Percentiles rank a stretch among this genome's conserved stretches.
Conservation (phyloP, 2,113 vertebrate species). For the Ptilonorhynchus violaceus region DNA sequence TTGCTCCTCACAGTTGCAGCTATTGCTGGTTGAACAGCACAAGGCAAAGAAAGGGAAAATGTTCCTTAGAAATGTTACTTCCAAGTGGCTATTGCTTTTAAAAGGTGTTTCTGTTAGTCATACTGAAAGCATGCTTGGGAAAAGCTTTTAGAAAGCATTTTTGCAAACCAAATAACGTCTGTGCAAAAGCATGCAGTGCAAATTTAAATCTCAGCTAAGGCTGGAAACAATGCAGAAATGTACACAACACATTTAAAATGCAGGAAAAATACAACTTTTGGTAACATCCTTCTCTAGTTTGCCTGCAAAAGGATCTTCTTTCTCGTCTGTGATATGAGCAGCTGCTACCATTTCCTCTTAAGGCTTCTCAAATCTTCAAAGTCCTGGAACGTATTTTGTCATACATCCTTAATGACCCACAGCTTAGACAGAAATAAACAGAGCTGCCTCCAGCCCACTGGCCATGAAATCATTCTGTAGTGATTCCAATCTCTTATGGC, state of each 20-base stretch:
- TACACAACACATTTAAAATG: not conserved
- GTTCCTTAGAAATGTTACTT: not conserved
- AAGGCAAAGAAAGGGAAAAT: not conserved
- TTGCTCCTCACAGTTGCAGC: not conserved
- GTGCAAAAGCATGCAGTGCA: not conserved
- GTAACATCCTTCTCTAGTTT: not conserved
- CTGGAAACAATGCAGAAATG: not conserved
- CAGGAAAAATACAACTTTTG: not conserved
- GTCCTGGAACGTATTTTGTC: slow-evolving; percentile 21
- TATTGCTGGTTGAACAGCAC: not conserved
- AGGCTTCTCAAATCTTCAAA: not conserved
- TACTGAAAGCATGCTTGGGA: not conserved
- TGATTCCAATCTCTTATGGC: slow-evolving; percentile 15
- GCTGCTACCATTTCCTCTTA: not conserved
- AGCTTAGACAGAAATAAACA: not conserved
- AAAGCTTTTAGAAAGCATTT: slow-evolving; percentile 7
- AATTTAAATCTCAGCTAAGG: not conserved
- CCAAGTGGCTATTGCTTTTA: not conserved
- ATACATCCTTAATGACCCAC: not conserved
- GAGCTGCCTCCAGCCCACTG: not conserved
- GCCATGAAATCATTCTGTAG: slow-evolving; percentile 33
- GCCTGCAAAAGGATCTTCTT: not conserved
- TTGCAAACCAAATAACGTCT: not conserved
- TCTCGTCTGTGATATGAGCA: not conserved
- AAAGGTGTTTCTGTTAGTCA: not conserved